Evolutionary conservation across 1,140 invertebrate species (phyloP), one percentile per base, ranked within the genome.

Genomic region (Zeugodacus cucurbitae): DNA sequence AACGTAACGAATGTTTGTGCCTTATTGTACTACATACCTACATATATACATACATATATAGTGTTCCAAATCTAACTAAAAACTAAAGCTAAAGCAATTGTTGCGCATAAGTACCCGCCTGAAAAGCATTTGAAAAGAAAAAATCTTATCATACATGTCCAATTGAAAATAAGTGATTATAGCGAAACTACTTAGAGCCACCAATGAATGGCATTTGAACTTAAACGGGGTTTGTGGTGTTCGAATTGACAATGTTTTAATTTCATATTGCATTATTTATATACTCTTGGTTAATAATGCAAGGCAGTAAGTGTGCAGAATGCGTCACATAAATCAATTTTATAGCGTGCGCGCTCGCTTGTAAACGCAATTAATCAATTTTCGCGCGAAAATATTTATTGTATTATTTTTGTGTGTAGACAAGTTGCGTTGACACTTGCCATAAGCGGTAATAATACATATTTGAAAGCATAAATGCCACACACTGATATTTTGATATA

Each of bases 1-100:
- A 41, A 41, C 41, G 74, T 26, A 82, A 82, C 41, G 74, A 82
- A 82, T 41, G 37, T 82, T 82, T 82, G 74, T 82, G 74, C 74
- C 74, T 82, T 82, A 48, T 74, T 82, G 74, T 82, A 48, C 41
- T 54, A 14, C 37, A 82, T 82, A 37, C n/a, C 58, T 10, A 67
- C 3, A 67, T 70, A 70, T 6, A 67, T 67, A 67, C 62, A 67
- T 67, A 62, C n/a, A 62, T 62, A 62, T 22, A 29, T 29, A 48
- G 44, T 17, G 37, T n/a, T 74, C 29, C 62, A 67, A 67, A 32
- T 14, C 5, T 34, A n/a, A n/a, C n/a, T n/a, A n/a, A n/a, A n/a
- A n/a, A 37, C 17, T 48, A 82, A 82, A 37, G 11, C 2, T 82
- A 41, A 82, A 54, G 41, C 37, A 82, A 34, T 34, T 82, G 5